Evolutionary conservation across 2,797 vertebrate genomes (phyloP).

Genomic region (Otolemur crassicaudatus): DNA sequence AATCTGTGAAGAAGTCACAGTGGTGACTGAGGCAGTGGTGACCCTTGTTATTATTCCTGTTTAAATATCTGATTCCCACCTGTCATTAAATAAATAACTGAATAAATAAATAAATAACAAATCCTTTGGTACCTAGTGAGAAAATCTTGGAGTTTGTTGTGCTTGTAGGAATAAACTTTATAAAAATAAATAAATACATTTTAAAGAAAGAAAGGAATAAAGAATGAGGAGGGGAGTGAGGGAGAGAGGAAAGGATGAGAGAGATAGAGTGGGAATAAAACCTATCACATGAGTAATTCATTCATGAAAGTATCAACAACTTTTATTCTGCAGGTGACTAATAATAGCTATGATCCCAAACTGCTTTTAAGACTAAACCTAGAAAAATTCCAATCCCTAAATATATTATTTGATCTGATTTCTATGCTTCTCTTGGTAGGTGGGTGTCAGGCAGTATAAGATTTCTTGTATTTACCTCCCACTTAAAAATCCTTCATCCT

Average conservation of each 20-base stretch:
- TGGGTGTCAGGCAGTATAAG: background rate
- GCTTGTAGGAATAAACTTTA: background rate
- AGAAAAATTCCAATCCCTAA: background rate
- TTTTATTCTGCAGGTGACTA: background rate
- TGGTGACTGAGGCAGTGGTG: background rate
- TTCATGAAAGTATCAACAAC: background rate
- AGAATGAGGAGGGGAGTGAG: background rate
- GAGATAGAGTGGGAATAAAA: background rate
- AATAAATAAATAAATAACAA: too few species aligned
- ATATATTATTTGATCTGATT: background rate
- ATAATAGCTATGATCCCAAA: background rate
- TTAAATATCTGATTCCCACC: background rate
- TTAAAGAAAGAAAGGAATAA: background rate
- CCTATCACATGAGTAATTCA: background rate
- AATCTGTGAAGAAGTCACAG: constrained; percentile 93
- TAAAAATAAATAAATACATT: background rate
- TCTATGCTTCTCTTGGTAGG: background rate
- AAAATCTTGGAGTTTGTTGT: background rate
- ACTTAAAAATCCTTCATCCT: background rate
- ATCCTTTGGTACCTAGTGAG: background rate
- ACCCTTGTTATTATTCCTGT: background rate
- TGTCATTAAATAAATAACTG: too few species aligned
- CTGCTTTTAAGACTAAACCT: background rate
- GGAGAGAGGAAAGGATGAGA: background rate
- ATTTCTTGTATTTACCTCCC: background rate